phyloP scores from a whole-genome alignment of 2,797 vertebrate species.

The Propithecus deckenii region DNA sequence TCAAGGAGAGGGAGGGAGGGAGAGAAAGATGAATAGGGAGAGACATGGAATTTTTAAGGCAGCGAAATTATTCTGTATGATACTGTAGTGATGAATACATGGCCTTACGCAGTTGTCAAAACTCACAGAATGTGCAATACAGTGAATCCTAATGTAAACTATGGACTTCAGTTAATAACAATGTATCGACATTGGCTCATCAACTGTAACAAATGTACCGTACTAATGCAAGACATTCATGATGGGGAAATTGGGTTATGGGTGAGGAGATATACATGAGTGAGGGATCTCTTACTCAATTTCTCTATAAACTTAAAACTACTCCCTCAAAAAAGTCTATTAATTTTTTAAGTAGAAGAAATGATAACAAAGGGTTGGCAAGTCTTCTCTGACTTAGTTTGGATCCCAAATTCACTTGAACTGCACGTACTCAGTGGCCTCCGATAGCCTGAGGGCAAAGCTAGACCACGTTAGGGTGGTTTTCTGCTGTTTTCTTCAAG shows the following conservation, averaged over 20 bases:
- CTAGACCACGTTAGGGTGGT: not conserved
- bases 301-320: not conserved
- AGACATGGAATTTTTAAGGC: not conserved
- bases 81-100: not conserved
- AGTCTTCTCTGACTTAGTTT: not conserved
- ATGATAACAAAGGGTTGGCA: not conserved
- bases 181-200: not conserved
- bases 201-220: not conserved
- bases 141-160: not conserved
- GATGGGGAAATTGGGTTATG: not conserved
- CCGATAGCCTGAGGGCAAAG: not conserved
- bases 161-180: not conserved
- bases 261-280: not conserved
- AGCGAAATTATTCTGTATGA: not conserved
- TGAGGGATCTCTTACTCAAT: not conserved
- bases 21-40: not conserved
- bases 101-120: not conserved
- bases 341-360: not conserved
- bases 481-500: not conserved
- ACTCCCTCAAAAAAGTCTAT: not conserved
- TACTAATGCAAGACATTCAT: not conserved
- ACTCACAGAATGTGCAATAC: not conserved
- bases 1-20: not conserved
- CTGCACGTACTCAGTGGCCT: not conserved
- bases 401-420: not conserved